Conservation (phyloP, 2,797 vertebrate genomes). For the Notoglanidium macrostoma region DNA sequence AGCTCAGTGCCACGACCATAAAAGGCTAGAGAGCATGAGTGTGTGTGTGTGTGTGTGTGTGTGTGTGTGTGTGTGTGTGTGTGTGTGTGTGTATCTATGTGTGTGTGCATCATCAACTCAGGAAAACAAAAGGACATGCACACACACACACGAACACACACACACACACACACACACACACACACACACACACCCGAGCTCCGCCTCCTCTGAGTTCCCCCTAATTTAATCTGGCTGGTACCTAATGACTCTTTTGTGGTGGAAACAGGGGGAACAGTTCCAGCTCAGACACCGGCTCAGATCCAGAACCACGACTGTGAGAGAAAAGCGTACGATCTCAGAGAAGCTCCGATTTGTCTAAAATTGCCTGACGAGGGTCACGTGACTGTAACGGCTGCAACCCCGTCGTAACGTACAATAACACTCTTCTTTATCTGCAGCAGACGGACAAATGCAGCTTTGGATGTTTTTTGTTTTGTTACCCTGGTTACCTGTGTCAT, state of each 20-base stretch:
- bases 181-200: neutral
- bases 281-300: neutral
- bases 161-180: constrained; percentile 42
- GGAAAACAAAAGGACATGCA: neutral
- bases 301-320: neutral
- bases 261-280: neutral
- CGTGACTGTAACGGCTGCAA: neutral
- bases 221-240: neutral
- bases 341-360: neutral
- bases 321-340: neutral
- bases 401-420: neutral
- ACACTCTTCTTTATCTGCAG: neutral
- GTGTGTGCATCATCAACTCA: neutral
- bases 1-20: neutral
- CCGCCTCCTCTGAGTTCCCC: neutral
- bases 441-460: neutral
- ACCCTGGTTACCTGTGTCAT: constrained; percentile 13
- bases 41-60: constrained; percentile 5
- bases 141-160: constrained; percentile 33
- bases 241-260: neutral
- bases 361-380: neutral
- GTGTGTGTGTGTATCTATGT: neutral
- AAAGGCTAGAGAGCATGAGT: neutral
- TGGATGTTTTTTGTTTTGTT: constrained; percentile 5
- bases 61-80: neutral